Conservation (phyloP, 2,113 vertebrate genomes). For the Cephalopterus ornatus region DNA sequence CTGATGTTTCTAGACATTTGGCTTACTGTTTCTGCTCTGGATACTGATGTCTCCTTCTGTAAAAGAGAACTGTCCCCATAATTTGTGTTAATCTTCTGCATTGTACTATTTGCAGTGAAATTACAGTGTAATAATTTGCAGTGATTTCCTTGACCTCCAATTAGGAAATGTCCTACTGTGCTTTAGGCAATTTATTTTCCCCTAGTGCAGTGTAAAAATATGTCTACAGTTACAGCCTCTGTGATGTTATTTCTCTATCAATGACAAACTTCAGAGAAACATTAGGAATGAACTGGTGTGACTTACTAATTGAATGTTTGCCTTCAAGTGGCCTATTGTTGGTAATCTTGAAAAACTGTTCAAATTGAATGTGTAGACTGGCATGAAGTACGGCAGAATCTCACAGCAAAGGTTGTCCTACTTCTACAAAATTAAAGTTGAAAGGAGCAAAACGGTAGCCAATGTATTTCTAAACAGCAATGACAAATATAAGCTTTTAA, state of each 20-base stretch:
- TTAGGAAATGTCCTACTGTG: neutral
- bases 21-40: neutral
- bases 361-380: neutral
- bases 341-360: neutral
- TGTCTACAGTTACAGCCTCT: neutral
- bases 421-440: neutral
- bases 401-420: neutral
- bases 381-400: neutral
- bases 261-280: neutral
- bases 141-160: neutral
- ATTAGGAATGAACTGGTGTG: neutral
- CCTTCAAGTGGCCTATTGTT: neutral
- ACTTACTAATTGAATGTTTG: neutral
- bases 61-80: neutral
- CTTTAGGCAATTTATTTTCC: neutral
- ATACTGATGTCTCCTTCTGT: neutral
- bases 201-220: neutral
- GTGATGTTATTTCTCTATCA: neutral
- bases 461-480: neutral
- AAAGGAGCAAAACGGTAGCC: neutral
- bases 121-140: neutral
- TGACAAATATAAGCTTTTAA: neutral
- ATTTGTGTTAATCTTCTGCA: neutral
- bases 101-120: neutral
- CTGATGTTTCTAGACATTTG: neutral